Evolutionary conservation across 2,888 invertebrate genomes (phyloP).

Genomic region (Caenorhabditis virilis): DNA sequence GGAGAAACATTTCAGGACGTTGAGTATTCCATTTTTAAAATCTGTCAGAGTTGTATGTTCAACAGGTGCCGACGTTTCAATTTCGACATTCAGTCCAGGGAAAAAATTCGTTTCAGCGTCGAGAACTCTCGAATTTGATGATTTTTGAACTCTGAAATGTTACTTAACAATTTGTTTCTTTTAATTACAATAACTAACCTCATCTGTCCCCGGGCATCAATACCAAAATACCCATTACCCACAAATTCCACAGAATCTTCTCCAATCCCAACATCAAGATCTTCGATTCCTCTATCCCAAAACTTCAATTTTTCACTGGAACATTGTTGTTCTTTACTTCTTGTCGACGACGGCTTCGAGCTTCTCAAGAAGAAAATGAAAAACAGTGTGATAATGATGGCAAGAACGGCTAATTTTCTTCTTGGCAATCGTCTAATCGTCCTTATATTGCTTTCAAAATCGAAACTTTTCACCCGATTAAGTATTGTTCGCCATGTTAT

Average conservation of each 20-base stretch:
- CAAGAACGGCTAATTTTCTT: conserved; percentile 13
- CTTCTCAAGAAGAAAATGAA: conserved; percentile 23
- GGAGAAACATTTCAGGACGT: conserved; percentile 35
- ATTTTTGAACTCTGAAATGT: conserved; percentile 5
- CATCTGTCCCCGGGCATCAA: conserved; percentile 49
- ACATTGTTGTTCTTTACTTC: conserved; percentile 23
- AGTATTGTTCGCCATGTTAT: conserved; percentile 29
- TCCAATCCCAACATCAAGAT: conserved; percentile 37
- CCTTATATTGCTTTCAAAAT: conserved; percentile 32
- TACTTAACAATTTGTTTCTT: not conserved
- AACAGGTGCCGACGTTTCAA: conserved; percentile 16
- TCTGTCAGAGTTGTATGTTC: conserved; percentile 34
- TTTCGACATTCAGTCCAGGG: conserved; percentile 22
- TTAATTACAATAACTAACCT: conserved; percentile 15
- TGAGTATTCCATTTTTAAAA: conserved; percentile 38
- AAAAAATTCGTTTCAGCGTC: conserved; percentile 32
- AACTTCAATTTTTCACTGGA: conserved; percentile 21
- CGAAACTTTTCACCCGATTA: conserved; percentile 34
- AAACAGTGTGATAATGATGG: conserved; percentile 24
- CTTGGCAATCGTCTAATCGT: conserved; percentile 26
- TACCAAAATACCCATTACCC: conserved; percentile 61
- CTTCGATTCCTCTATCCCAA: conserved; percentile 23
- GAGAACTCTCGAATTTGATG: conserved; percentile 12
- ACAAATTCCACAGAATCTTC: conserved; percentile 52
- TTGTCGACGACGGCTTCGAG: conserved; percentile 2